Percentiles rank a stretch among this genome's conserved stretches.
Conservation (phyloP, 2,797 vertebrate genomes). For the Microctenopoma steveboyesi region DNA sequence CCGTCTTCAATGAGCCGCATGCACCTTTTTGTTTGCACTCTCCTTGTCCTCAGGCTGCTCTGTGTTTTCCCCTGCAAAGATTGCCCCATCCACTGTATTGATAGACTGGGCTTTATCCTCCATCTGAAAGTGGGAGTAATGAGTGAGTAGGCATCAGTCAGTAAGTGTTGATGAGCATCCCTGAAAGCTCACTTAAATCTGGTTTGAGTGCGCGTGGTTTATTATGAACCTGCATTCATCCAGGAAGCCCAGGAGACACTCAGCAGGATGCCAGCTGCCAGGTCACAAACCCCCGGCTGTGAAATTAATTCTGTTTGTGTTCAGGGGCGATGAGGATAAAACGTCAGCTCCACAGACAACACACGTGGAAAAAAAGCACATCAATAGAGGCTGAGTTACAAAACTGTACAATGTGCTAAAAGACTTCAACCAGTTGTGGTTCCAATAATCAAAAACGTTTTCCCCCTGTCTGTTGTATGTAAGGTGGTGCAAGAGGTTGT, state of each 20-base stretch:
- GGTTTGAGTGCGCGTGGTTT: constrained; percentile 16
- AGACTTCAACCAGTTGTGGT: background rate
- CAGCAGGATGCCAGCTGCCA: constrained; percentile 14
- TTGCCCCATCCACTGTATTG: background rate
- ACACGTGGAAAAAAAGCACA: background rate
- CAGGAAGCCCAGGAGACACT: constrained; percentile 19
- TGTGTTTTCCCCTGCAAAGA: background rate
- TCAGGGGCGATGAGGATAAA: background rate
- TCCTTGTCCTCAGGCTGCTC: background rate
- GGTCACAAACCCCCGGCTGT: constrained; percentile 24
- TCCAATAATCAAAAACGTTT: background rate
- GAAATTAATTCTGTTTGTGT: constrained; percentile 17
- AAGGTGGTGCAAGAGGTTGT: too few species aligned
- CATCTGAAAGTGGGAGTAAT: constrained; percentile 6
- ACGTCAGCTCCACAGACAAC: background rate
- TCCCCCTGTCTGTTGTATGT: too few species aligned
- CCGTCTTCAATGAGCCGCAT: background rate
- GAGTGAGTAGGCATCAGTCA: constrained; percentile 11
- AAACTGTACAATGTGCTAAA: too few species aligned
- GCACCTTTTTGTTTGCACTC: background rate
- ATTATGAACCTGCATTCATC: background rate
- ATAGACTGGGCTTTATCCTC: background rate
- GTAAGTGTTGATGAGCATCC: constrained; percentile 17
- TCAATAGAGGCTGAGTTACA: background rate
- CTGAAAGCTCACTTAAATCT: constrained; percentile 14